phyloP scores from a whole-genome alignment of 2,888 invertebrate species.

The Carabus problematicus region DNA sequence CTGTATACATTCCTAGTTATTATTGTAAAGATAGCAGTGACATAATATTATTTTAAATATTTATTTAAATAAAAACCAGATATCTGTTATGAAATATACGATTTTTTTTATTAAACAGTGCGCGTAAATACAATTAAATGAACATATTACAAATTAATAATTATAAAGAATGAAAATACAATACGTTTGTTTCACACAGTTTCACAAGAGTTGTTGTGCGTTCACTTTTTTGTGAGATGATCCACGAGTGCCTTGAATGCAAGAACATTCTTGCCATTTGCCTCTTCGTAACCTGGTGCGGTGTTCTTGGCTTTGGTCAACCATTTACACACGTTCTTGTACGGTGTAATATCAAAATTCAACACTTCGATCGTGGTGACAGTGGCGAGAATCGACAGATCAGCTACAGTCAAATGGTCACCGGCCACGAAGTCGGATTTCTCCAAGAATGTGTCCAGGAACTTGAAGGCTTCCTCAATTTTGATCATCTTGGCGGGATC shows the following conservation, averaged over 20 bases:
- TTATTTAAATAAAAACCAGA: too few relatives aligned
- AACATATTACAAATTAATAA: too few relatives aligned
- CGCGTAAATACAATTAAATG: too few relatives aligned
- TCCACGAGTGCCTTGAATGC: slow-evolving; percentile 54
- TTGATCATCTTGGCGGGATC: slow-evolving; percentile 74
- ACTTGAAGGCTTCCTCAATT: slow-evolving; percentile 71
- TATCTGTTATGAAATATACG: too few relatives aligned
- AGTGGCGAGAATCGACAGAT: slow-evolving; percentile 72
- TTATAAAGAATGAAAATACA: too few relatives aligned
- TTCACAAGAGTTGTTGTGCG: too few relatives aligned
- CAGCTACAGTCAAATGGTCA: slow-evolving; percentile 77
- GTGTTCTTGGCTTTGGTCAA: slow-evolving; percentile 65
- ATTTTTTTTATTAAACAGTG: too few relatives aligned
- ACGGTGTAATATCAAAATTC: slow-evolving; percentile 70
- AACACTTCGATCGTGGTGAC: slow-evolving; percentile 74
- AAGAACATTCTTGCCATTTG: slow-evolving; percentile 53
- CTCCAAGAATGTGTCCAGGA: slow-evolving; percentile 75
- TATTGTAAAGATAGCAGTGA: too few relatives aligned
- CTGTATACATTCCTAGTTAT: too few relatives aligned
- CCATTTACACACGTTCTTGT: slow-evolving; percentile 73
- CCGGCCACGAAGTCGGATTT: slow-evolving; percentile 77
- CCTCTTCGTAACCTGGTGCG: slow-evolving; percentile 65
- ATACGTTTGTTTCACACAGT: too few relatives aligned
- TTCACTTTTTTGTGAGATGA: slow-evolving; percentile 50
- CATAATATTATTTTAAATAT: too few relatives aligned